A percentile compares a stretch with the other conserved stretches of the same genome.
phyloP scores from a whole-genome alignment of 2,888 invertebrate genomes.

The Lapara coniferarum region DNA sequence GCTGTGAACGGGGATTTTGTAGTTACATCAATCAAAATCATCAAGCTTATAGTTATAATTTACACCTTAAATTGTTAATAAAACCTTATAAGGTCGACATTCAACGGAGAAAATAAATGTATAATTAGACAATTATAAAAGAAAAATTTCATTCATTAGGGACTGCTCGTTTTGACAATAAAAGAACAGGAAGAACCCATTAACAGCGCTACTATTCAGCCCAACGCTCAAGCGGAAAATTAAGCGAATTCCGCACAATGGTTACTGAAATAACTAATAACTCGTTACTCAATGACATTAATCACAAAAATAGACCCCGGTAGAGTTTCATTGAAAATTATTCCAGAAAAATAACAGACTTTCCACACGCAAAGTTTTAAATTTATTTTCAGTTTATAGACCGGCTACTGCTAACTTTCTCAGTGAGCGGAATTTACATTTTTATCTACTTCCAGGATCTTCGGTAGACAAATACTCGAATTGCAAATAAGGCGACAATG shows the following conservation, averaged over 20 bases:
- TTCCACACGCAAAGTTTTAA: constrained; percentile 32
- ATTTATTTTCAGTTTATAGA: constrained; percentile 40
- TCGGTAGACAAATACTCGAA: background rate
- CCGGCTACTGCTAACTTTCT: constrained; percentile 8
- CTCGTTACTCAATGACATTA: constrained; percentile 52
- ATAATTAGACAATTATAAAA: constrained; percentile 2
- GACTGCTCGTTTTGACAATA: constrained; percentile 56
- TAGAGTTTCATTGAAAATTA: constrained; percentile 55
- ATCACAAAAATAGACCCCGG: constrained; percentile 48
- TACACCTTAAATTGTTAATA: too few species aligned
- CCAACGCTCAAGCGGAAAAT: constrained; percentile 68
- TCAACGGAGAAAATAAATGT: background rate
- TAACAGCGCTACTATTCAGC: constrained; percentile 67
- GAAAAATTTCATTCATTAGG: constrained; percentile 43
- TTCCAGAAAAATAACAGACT: constrained; percentile 43
- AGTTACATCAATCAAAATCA: too few species aligned
- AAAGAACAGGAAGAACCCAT: constrained; percentile 63
- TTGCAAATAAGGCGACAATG: background rate
- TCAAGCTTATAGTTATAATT: too few species aligned
- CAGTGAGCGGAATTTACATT: constrained; percentile 2
- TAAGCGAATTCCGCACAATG: constrained; percentile 69
- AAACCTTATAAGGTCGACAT: background rate
- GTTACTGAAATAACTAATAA: constrained; percentile 55
- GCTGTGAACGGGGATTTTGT: background rate
- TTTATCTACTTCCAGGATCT: background rate